Conservation (phyloP, 2,797 vertebrate species). For the Vultur gryphus region DNA sequence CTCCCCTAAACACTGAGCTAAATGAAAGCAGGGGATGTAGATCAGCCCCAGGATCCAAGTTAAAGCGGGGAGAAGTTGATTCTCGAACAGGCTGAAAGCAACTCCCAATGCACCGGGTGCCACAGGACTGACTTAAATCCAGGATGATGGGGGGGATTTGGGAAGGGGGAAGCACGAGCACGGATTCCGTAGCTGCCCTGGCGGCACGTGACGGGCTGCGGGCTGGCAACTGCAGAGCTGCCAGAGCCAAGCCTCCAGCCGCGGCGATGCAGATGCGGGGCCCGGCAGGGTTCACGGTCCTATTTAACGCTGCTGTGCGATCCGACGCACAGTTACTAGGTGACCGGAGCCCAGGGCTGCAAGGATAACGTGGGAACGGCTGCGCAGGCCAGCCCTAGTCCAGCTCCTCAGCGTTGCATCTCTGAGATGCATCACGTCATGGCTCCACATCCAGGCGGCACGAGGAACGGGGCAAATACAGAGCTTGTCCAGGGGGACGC, state of each 20-base stretch:
- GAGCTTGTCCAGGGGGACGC: neutral
- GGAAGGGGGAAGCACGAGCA: neutral
- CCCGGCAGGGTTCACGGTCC: neutral
- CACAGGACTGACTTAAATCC: neutral
- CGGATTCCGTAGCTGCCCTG: neutral
- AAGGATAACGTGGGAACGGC: neutral
- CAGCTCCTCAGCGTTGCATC: neutral
- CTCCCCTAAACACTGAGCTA: conserved; percentile 15
- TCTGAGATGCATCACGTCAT: neutral
- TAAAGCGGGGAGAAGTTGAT: neutral
- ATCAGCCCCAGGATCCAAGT: neutral
- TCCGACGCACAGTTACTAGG: conserved; percentile 35
- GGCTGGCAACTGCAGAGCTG: neutral
- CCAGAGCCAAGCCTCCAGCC: neutral
- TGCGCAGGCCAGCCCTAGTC: neutral
- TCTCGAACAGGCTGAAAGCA: neutral
- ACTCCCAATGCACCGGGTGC: neutral
- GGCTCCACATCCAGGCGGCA: neutral
- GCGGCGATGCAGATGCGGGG: neutral
- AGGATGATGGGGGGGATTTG: neutral
- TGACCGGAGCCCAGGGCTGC: conserved; percentile 2
- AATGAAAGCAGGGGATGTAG: neutral
- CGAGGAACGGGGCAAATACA: rapidly evolving
- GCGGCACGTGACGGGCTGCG: neutral
- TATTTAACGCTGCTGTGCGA: rapidly evolving